Evolutionary conservation across 2,888 invertebrate species (phyloP), one percentile per base, ranked within the genome.

Genomic region (Epiperipatus broadwayi): DNA sequence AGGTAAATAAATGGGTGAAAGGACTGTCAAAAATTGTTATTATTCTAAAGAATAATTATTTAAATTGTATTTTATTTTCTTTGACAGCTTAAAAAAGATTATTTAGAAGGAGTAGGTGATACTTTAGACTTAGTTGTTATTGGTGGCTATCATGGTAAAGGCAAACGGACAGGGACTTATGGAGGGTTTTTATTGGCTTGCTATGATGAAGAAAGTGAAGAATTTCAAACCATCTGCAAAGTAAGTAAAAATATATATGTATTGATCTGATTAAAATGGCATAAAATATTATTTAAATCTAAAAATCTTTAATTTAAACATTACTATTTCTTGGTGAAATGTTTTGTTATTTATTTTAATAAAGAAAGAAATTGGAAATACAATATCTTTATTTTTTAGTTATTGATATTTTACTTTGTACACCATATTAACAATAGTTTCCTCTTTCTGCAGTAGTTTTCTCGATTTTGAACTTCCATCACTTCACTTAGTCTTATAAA

Each of bases 131-230:
- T 83, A 33, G 87, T 93, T 1, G 89, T 93, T 0, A 74, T 97
- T 44, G 97, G 97, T 35, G 95, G 81, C 1, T 95, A 85, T 63
- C 60, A 69, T 37, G 97, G 97, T 0, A 77, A 77, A 49, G 97
- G 97, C 12, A 84, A 83, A 60, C 70, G 97, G 32, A 78, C 87
- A 0, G 93, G 93, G 2, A 70, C 69, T 8, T 93, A 78, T 58
- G 97, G 97, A 8, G 95, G 95, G 5, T 97, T 91, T 60, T 68
- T 97, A 41, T 66, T 97, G 37, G 95, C 84, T 1, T 89, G 87
- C 57, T 83, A 85, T 57, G 89, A 95, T 56, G 70, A 73, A 8
- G 74, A 76, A 38, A 72, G 73, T 52, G 95, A 97, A 53, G 77
- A 83, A 55, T 95, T 77, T 65, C 95, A 97, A 59, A 73, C 75